Conservation (phyloP, 2,797 vertebrate species). For the Cheirogaleus major region DNA sequence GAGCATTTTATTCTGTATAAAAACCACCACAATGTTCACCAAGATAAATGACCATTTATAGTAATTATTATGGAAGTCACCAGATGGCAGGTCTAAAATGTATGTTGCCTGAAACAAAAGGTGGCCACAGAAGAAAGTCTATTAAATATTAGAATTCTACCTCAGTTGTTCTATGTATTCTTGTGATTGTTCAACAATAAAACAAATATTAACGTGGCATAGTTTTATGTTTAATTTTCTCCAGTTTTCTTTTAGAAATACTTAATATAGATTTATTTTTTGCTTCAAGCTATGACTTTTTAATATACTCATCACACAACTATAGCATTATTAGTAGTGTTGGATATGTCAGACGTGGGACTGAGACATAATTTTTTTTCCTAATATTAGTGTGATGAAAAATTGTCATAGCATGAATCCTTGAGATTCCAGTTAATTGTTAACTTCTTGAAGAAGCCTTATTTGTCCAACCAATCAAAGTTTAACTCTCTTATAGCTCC, state of each 20-base stretch:
- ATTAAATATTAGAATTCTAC: constrained; percentile 14
- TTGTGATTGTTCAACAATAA: background rate
- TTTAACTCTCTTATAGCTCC: background rate
- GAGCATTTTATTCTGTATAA: background rate
- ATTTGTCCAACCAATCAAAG: background rate
- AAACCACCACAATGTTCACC: background rate
- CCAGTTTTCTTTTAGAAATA: constrained; percentile 1
- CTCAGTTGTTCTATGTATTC: background rate
- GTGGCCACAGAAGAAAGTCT: background rate
- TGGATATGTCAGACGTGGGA: background rate
- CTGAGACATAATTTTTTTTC: background rate
- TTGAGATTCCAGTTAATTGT: background rate
- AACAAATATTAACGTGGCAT: background rate
- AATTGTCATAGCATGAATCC: background rate
- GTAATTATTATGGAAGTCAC: constrained; percentile 12
- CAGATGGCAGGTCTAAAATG: constrained; percentile 54
- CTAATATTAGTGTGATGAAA: background rate
- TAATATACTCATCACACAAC: background rate
- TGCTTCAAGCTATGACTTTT: background rate
- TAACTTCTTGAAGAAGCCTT: background rate
- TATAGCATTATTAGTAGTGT: background rate
- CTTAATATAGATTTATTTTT: background rate
- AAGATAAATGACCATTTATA: background rate
- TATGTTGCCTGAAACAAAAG: constrained; percentile 5
- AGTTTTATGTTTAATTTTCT: background rate